Evolutionary conservation across 2,888 invertebrate genomes (phyloP).

Genomic region (Plutella xylostella): DNA sequence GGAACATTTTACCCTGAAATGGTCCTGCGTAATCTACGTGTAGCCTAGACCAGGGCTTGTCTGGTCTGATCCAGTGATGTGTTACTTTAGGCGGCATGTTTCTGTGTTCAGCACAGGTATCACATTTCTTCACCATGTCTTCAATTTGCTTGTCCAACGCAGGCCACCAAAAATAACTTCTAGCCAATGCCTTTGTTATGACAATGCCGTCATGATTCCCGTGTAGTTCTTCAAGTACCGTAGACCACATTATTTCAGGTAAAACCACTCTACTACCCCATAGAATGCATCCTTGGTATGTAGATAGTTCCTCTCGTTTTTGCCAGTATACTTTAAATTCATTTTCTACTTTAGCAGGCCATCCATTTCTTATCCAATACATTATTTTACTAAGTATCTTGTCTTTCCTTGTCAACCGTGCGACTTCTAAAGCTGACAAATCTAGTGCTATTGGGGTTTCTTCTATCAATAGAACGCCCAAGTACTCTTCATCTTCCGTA

Average conservation of each 20-base stretch:
- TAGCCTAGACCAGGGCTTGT: not conserved
- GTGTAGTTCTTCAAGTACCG: slow-evolving; percentile 9
- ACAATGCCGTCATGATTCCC: slow-evolving; percentile 12
- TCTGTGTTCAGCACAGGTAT: not conserved
- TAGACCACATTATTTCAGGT: slow-evolving; percentile 2
- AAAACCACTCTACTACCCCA: slow-evolving; percentile 11
- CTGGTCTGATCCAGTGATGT: slow-evolving; percentile 3
- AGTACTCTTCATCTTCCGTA: too few species aligned
- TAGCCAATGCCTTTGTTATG: slow-evolving; percentile 9
- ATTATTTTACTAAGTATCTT: too few species aligned
- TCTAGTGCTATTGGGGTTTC: too few species aligned
- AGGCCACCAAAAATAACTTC: slow-evolving; percentile 13
- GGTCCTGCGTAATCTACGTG: slow-evolving; percentile 4
- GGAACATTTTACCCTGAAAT: not conserved
- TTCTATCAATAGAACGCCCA: too few species aligned
- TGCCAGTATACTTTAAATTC: too few species aligned
- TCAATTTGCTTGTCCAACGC: slow-evolving; percentile 11
- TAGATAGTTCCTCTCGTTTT: not conserved
- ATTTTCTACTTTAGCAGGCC: slow-evolving; percentile 2
- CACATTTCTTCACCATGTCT: slow-evolving; percentile 2
- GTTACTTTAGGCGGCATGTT: slow-evolving; percentile 1
- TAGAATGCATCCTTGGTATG: slow-evolving; percentile 11
- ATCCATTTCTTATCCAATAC: not conserved
- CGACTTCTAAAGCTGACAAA: too few species aligned
- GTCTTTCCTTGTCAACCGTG: too few species aligned